A percentile compares a stretch with the other conserved stretches of the same genome.
phyloP scores from a whole-genome alignment of 2,888 invertebrate species.

The Galeruca laticollis region DNA sequence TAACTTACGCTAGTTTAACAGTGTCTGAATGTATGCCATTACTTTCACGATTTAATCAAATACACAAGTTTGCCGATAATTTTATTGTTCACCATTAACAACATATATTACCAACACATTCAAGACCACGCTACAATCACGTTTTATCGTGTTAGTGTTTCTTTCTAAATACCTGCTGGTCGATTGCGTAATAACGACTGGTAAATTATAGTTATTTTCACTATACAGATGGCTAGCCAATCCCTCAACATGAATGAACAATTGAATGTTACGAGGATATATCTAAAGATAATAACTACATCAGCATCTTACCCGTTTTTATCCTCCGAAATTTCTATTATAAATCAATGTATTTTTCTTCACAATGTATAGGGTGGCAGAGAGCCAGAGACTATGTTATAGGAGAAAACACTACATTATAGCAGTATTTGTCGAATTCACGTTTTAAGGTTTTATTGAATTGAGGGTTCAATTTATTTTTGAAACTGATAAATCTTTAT shows the following conservation, averaged over 20 bases:
- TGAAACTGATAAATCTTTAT: no score
- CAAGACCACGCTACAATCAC: background rate
- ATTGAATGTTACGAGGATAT: background rate
- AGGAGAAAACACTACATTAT: no score
- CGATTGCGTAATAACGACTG: constrained; percentile 27
- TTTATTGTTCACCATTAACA: background rate
- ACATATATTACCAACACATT: background rate
- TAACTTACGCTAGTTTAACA: background rate
- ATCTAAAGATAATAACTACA: background rate
- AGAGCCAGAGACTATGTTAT: no score
- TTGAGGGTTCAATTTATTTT: no score
- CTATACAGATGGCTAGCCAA: constrained; percentile 21
- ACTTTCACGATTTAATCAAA: background rate
- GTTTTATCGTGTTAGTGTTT: background rate
- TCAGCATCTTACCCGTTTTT: no score
- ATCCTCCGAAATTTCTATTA: no score
- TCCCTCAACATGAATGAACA: constrained; percentile 28
- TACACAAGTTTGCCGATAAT: background rate
- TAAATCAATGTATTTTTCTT: no score
- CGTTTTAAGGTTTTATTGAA: no score
- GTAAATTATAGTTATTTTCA: constrained; percentile 25
- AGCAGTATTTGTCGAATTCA: no score
- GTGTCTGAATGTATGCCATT: background rate
- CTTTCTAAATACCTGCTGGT: constrained; percentile 1
- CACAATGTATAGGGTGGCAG: no score